Base-by-base conservation (phyloP, 2,113 vertebrate genomes). In the Sorex fumeus region DNA sequence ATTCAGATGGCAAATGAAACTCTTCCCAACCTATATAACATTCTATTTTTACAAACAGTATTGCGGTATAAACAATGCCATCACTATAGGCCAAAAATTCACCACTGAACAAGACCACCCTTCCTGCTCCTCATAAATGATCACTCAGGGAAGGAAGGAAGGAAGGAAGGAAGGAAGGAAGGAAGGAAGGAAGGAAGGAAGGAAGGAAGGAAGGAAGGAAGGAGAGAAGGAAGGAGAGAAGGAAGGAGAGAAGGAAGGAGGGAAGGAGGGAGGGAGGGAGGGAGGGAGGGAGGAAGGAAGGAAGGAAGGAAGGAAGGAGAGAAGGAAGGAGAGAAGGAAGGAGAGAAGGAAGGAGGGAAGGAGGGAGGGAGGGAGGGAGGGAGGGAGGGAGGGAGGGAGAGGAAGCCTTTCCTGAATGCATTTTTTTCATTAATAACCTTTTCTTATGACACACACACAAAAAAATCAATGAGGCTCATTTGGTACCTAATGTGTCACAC, bases 341-440 rank as follows among this genome's bases (percentile, higher is more conserved):
- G 40, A 40, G 7, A 40, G 40, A 40, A 40, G 7, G 40, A 40
- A 40, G 7, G 40, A 40, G 7, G 7, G 40, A 40, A 40, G 7
- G 40, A 40, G 7, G 7, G 40, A 40, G 7, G 7, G 40, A 40
- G 7, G 7, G 40, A 40, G 7, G 7, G 40, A 40, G 7, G 7
- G 40, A 40, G 7, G 7, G 40, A 40, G 7, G 7, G 40, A 40
- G 7, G 7, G 40, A 40, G 7, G 7, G 40, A 40, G 7, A 40
- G 40, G 7, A 85, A 71, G 36, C 45, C n/a, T 83, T 93, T 80
- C 28, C 50, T 71, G 3, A 83, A 94, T 93, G 57, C 9, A 47
- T 8, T 25, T 45, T 78, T 84, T 87, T 69, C 36, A 87, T 90
- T 88, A 93, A 80, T 66, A 89, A 78, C n/a, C 34, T 81, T 82